phyloP scores from a whole-genome alignment of 64 coral and sea anemone species.

The Montipora foliosa region DNA sequence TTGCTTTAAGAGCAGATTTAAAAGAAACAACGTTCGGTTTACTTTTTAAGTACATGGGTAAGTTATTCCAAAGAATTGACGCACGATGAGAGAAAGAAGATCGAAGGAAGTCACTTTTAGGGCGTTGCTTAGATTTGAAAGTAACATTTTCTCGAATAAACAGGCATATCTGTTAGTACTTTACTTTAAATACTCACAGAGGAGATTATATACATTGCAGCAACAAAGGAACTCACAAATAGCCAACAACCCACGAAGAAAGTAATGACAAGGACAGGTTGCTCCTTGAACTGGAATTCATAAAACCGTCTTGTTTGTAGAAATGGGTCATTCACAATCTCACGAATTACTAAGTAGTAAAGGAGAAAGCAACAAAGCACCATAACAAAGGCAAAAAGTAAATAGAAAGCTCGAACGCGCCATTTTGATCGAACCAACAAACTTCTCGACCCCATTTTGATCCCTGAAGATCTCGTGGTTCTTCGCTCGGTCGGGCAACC shows the following conservation, averaged over 20 bases:
- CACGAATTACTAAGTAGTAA: conserved; percentile 2
- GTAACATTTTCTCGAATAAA: background rate
- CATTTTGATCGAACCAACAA: background rate
- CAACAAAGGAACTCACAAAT: background rate
- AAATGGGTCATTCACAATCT: background rate
- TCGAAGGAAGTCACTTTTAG: no score
- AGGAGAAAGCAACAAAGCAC: background rate
- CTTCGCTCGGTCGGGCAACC: no score
- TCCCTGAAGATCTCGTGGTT: no score
- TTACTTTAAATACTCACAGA: conserved; percentile 14
- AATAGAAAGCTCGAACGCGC: background rate
- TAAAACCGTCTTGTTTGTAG: background rate
- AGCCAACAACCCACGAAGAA: background rate
- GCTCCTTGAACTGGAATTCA: background rate
- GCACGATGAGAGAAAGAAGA: no score
- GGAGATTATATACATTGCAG: background rate
- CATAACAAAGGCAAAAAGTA: conserved; percentile 17
- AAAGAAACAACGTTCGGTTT: no score
- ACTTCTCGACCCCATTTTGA: no score
- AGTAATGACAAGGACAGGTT: background rate
- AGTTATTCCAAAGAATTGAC: no score
- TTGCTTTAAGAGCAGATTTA: no score
- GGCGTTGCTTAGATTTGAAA: no score
- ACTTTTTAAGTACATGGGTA: no score
- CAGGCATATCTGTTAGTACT: background rate